A percentile compares a stretch with the other conserved stretches of the same genome.
Evolutionary conservation across 2,797 vertebrate species (phyloP).

Genomic region (Sebastes hubbsi): DNA sequence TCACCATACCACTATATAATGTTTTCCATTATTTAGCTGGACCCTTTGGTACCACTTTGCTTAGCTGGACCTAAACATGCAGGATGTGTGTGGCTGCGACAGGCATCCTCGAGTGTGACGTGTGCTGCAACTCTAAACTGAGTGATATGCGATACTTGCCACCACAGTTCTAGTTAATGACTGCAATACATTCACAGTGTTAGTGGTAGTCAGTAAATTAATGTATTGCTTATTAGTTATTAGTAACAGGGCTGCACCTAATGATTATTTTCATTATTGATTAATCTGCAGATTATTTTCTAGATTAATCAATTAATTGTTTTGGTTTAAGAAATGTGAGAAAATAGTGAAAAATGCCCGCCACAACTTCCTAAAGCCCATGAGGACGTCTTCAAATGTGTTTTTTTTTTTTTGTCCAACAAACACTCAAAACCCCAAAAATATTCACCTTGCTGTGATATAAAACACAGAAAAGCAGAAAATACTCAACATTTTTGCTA

Average conservation of each 20-base stretch:
- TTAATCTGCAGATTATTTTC: not conserved
- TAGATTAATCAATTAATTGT: not conserved
- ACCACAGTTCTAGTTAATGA: not conserved
- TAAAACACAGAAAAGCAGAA: not conserved
- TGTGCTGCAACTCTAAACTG: conserved; percentile 16
- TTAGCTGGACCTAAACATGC: not conserved
- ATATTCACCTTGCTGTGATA: not conserved
- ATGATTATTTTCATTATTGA: not conserved
- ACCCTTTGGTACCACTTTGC: not conserved
- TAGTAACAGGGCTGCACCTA: not conserved
- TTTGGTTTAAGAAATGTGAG: not conserved
- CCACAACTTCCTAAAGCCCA: not conserved
- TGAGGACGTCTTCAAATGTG: not conserved
- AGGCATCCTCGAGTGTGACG: not conserved
- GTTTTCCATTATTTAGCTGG: conserved; percentile 21
- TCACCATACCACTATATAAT: conserved; percentile 31
- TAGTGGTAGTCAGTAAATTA: not conserved
- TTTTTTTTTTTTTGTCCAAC: not conserved
- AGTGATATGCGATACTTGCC: not conserved
- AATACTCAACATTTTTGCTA: not conserved
- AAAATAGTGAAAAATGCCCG: too few relatives aligned
- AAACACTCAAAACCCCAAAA: not conserved
- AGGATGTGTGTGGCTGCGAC: not conserved
- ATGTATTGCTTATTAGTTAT: not conserved
- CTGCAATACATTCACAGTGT: not conserved